These are phyloP conservation scores for Amphilophus citrinellus DNA, from an alignment of 2,113 vertebrate species.

Conservation along the genomic window DNA sequence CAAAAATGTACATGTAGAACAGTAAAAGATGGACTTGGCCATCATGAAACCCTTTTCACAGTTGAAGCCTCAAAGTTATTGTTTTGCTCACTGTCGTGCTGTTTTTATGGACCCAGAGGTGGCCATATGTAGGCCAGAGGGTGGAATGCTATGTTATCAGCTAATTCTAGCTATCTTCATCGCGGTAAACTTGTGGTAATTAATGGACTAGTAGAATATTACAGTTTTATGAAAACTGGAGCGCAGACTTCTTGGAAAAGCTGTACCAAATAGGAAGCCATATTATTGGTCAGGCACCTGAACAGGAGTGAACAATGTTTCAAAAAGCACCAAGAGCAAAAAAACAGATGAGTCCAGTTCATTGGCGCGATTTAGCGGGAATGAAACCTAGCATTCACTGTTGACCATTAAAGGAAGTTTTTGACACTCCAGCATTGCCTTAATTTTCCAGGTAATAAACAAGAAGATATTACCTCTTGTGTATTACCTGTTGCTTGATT, in stretches of 20 bases:
- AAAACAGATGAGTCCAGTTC: background rate
- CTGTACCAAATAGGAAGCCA: background rate
- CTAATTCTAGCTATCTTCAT: background rate
- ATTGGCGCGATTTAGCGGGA: background rate
- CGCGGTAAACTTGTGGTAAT: background rate
- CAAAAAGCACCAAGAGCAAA: background rate
- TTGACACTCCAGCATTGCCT: background rate
- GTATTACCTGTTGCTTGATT: background rate
- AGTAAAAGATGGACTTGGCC: background rate
- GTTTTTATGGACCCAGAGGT: background rate
- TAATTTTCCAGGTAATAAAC: background rate
- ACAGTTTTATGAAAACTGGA: background rate
- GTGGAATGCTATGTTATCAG: no score
- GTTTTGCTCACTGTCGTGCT: background rate
- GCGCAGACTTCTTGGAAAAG: background rate
- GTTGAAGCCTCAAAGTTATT: background rate
- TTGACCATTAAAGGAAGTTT: background rate
- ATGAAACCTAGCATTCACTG: background rate
- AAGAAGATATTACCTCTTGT: background rate
- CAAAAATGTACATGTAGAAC: background rate
- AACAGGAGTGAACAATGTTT: background rate
- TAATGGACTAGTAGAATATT: background rate
- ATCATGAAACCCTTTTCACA: background rate
- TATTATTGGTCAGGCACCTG: background rate
- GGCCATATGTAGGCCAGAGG: background rate